Evolutionary conservation across 2,113 vertebrate species (phyloP).

Genomic region (Eidolon helvum): DNA sequence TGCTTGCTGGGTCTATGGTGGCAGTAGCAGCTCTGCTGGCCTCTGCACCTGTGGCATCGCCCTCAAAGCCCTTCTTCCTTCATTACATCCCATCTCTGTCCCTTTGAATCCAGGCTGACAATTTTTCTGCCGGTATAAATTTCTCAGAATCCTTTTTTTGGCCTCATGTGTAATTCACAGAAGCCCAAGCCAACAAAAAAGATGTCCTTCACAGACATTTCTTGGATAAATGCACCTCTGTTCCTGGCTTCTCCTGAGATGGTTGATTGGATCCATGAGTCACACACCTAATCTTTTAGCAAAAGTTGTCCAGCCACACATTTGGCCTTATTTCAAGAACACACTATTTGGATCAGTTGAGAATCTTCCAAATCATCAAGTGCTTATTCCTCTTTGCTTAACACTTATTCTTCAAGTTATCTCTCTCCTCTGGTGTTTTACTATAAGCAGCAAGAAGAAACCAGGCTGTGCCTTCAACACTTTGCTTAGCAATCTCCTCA

Average conservation of each 20-base stretch:
- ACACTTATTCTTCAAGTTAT: not conserved
- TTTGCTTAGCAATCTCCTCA: not conserved
- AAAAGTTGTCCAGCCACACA: not conserved
- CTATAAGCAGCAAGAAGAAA: not conserved
- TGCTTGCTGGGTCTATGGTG: too few relatives aligned
- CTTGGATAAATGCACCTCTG: not conserved
- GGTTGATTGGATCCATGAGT: not conserved
- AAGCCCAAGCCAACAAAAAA: not conserved
- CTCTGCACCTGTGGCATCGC: not conserved
- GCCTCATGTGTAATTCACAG: not conserved
- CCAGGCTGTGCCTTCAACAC: not conserved
- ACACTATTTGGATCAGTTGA: not conserved
- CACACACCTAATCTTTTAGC: not conserved
- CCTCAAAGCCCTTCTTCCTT: not conserved
- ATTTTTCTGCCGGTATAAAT: not conserved
- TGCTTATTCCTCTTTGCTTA: not conserved
- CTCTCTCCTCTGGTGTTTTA: not conserved
- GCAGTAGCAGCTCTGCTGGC: not conserved
- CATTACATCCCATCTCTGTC: not conserved
- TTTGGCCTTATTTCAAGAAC: not conserved
- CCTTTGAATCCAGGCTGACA: not conserved
- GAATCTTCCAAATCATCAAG: not conserved
- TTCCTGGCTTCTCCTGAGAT: not conserved
- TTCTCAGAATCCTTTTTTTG: not conserved
- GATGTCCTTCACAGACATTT: not conserved